These are phyloP conservation scores for Steinernema hermaphroditum DNA, from an alignment of 2,888 invertebrate species.

Conservation along the genomic window DNA sequence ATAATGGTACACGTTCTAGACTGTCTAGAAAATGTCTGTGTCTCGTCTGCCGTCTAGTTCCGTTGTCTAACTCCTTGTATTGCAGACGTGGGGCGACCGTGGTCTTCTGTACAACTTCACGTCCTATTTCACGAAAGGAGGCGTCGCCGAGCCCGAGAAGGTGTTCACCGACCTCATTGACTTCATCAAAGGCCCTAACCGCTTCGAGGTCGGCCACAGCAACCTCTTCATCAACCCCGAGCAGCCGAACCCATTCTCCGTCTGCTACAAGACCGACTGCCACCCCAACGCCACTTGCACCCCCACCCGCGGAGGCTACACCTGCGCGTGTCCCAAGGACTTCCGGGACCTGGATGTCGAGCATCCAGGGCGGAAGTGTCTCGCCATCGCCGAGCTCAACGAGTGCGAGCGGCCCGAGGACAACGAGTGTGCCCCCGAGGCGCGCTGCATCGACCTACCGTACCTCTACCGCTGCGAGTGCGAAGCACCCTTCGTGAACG, in stretches of 20 bases:
- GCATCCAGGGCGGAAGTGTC: conserved; percentile 52
- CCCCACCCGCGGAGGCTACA: conserved; percentile 41
- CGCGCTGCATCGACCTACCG: conserved; percentile 55
- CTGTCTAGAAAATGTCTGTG: no score
- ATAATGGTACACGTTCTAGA: no score
- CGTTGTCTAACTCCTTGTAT: no score
- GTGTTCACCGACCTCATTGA: conserved; percentile 52
- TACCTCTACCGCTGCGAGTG: conserved; percentile 60
- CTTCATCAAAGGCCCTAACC: conserved; percentile 51
- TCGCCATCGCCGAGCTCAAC: conserved; percentile 49
- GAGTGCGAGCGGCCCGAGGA: conserved; percentile 54
- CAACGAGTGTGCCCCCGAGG: conserved; percentile 51
- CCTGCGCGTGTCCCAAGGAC: conserved; percentile 45
- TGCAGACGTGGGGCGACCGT: conserved; percentile 48
- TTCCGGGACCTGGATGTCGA: conserved; percentile 56
- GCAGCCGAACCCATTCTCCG: conserved; percentile 56
- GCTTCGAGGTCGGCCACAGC: conserved; percentile 56
- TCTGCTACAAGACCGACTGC: conserved; percentile 55
- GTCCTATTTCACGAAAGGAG: conserved; percentile 50
- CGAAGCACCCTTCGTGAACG: conserved; percentile 52
- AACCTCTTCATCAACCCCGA: conserved; percentile 59
- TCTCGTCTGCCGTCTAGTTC: no score
- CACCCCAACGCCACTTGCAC: conserved; percentile 51
- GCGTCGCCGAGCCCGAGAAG: conserved; percentile 47
- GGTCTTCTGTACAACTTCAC: conserved; percentile 60